Percentiles rank a stretch among this genome's conserved stretches.
These are phyloP conservation scores for Hypothenemus hampei DNA, from an alignment of 1,140 invertebrate genomes.

Conservation along the genomic window DNA sequence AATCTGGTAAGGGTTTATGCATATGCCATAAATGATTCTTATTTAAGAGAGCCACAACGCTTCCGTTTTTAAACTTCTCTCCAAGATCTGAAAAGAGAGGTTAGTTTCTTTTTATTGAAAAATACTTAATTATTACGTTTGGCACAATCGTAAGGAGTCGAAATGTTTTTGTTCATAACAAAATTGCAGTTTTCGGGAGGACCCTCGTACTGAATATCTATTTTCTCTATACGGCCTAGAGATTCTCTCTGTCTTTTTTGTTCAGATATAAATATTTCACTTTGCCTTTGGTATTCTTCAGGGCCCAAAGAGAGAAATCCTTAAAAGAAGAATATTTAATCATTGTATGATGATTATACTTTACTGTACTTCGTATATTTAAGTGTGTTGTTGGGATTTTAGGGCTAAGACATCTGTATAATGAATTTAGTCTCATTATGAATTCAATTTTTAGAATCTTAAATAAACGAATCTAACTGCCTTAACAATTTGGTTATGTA, in stretches of 20 bases:
- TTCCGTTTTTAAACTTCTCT: conserved; percentile 65
- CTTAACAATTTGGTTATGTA: no score
- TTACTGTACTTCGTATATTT: no score
- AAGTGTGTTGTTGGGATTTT: no score
- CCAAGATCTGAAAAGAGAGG: conserved; percentile 59
- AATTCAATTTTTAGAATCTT: no score
- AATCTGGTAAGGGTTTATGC: conserved; percentile 74
- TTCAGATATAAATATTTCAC: conserved; percentile 76
- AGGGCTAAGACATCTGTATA: no score
- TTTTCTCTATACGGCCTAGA: conserved; percentile 86
- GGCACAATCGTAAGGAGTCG: conserved; percentile 89
- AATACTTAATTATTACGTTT: conserved; percentile 58
- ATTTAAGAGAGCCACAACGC: conserved; percentile 78
- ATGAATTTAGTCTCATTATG: no score
- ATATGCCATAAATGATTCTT: conserved; percentile 81
- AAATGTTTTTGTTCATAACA: conserved; percentile 88
- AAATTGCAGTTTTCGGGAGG: conserved; percentile 67
- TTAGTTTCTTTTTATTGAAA: neutral
- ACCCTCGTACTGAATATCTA: conserved; percentile 76
- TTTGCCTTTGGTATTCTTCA: conserved; percentile 46
- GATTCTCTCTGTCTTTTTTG: conserved; percentile 62
- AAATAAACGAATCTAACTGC: no score
- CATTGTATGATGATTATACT: no score
- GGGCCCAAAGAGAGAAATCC: conserved; percentile 54
- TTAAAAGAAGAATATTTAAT: no score